phyloP scores from a whole-genome alignment of 1,140 invertebrate species.

The Calosoma granatense region DNA sequence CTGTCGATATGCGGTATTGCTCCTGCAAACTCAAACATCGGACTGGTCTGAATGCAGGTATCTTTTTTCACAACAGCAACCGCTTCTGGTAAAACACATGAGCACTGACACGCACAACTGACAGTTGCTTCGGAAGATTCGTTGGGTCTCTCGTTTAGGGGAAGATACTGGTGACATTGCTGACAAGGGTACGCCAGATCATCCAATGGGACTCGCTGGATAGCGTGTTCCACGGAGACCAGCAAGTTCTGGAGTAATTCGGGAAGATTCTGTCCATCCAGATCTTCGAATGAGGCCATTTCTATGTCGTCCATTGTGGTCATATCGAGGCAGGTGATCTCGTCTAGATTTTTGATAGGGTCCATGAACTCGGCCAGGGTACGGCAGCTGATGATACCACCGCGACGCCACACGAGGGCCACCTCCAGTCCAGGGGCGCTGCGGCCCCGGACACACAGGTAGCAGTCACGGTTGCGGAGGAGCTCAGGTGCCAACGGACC shows the following conservation, averaged over 20 bases:
- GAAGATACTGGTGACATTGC: constrained; percentile 41
- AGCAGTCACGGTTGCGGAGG: constrained; percentile 30
- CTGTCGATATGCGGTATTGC: constrained; percentile 62
- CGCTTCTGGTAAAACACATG: constrained; percentile 1
- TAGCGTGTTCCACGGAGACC: constrained; percentile 54
- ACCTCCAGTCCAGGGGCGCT: constrained; percentile 28
- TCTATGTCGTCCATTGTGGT: constrained; percentile 25
- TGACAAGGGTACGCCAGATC: constrained; percentile 50
- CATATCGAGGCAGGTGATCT: constrained; percentile 30
- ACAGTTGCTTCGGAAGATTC: constrained; percentile 19
- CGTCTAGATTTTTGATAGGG: constrained; percentile 23
- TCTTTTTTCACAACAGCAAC: constrained; percentile 28
- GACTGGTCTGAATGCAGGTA: constrained; percentile 37
- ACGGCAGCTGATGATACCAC: constrained; percentile 24
- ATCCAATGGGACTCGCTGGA: constrained; percentile 53
- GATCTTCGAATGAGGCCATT: constrained; percentile 23
- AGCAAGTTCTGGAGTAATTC: constrained; percentile 50
- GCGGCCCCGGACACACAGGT: constrained; percentile 24
- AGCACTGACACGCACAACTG: constrained; percentile 31
- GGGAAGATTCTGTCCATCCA: constrained; percentile 42
- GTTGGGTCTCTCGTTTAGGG: constrained; percentile 22
- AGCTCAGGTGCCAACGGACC: constrained; percentile 24
- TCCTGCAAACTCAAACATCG: constrained; percentile 53
- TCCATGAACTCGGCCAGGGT: constrained; percentile 28
- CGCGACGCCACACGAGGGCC: constrained; percentile 27